A percentile compares a stretch with the other conserved stretches of the same genome.
These are phyloP conservation scores for Plebejus melissa DNA, from an alignment of 2,888 invertebrate species.

Conservation along the genomic window DNA sequence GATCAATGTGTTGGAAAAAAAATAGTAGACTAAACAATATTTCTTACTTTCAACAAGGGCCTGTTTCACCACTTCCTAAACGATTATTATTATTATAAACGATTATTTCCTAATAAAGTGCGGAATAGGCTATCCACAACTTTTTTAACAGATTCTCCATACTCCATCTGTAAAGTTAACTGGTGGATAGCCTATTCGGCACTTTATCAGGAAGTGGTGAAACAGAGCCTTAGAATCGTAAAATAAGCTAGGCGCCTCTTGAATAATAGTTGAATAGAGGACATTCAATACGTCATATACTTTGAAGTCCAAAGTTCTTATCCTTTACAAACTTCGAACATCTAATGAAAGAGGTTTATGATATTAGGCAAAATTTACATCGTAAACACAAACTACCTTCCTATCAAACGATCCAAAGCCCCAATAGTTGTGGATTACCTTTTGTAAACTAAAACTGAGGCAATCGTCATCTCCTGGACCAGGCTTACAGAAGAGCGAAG, in stretches of 20 bases:
- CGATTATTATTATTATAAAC: no score
- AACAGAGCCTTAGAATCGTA: not conserved
- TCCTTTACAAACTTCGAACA: constrained; percentile 59
- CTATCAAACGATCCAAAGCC: constrained; percentile 61
- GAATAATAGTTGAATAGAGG: not conserved
- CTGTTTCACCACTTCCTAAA: no score
- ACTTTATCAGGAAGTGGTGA: no score
- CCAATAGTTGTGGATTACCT: constrained; percentile 78
- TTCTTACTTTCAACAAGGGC: no score
- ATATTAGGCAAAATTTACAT: constrained; percentile 76
- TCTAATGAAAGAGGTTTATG: constrained; percentile 75
- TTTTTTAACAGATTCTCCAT: no score
- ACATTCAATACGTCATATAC: not conserved
- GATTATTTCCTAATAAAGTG: no score
- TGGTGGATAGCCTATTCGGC: no score
- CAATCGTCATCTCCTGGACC: constrained; percentile 74
- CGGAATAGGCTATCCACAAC: no score
- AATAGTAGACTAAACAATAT: no score
- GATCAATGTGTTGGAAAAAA: no score
- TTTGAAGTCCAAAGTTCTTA: constrained; percentile 35
- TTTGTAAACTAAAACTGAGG: constrained; percentile 76
- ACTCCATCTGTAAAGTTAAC: no score
- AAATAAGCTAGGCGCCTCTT: not conserved
- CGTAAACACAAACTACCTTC: constrained; percentile 68
- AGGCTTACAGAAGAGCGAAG: constrained; percentile 66